A percentile compares a stretch with the other conserved stretches of the same genome.
phyloP scores from a whole-genome alignment of 2,888 invertebrate species.

The Charanyca ferruginea region DNA sequence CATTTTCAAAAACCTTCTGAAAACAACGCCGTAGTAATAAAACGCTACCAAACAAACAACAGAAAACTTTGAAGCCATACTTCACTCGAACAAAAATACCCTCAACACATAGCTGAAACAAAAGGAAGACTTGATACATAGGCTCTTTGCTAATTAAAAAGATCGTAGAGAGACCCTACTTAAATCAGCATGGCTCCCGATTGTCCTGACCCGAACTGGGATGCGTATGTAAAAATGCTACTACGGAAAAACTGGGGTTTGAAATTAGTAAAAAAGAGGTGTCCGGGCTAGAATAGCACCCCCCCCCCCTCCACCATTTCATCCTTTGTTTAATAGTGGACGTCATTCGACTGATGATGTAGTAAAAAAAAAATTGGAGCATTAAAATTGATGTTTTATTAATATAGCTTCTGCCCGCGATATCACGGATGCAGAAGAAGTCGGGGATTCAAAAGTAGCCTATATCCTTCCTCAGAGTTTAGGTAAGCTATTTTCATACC shows the following conservation, averaged over 20 bases:
- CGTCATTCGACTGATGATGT: no score
- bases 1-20: neutral
- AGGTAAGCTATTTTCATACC: no score
- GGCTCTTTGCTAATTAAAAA: slow-evolving; percentile 83
- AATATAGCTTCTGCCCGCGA: no score
- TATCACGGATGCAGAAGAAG: no score
- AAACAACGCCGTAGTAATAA: neutral
- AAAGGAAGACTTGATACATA: slow-evolving; percentile 71
- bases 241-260: neutral
- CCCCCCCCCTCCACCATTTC: no score
- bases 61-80: slow-evolving; percentile 35
- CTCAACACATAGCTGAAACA: slow-evolving; percentile 61
- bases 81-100: slow-evolving; percentile 36
- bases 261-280: no score
- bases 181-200: slow-evolving; percentile 61
- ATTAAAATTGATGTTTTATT: no score
- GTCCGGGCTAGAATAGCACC: no score
- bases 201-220: slow-evolving; percentile 47
- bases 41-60: slow-evolving; percentile 18
- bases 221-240: slow-evolving; percentile 38
- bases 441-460: no score
- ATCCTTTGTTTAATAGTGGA: no score
- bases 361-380: no score
- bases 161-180: slow-evolving; percentile 65
- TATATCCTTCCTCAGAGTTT: no score